Conservation (phyloP, 1,140 invertebrate genomes). For the Hetaerina americana region DNA sequence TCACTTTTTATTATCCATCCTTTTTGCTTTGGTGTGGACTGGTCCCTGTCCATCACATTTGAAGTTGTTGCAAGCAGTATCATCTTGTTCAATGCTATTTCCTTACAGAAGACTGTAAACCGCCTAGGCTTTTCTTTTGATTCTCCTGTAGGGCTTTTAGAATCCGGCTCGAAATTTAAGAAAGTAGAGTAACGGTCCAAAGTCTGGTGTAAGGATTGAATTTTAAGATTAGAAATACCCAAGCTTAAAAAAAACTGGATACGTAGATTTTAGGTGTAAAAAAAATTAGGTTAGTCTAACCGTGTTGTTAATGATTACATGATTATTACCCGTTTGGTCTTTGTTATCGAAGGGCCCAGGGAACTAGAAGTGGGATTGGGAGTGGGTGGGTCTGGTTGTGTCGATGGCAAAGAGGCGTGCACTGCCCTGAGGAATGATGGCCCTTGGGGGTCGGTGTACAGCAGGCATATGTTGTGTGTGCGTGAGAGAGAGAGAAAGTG, state of each 20-base stretch:
- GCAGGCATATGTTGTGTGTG: neutral
- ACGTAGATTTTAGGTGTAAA: slow-evolving; percentile 20
- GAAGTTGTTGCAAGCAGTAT: slow-evolving; percentile 1
- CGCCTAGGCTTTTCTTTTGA: slow-evolving; percentile 10
- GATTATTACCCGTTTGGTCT: slow-evolving; percentile 14
- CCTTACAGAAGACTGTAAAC: slow-evolving; percentile 10
- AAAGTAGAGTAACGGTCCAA: slow-evolving; percentile 12
- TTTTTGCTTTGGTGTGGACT: neutral
- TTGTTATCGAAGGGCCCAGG: slow-evolving; percentile 10
- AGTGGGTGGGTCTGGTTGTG: neutral
- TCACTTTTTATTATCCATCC: neutral
- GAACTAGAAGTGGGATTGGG: neutral
- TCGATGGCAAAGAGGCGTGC: too few species aligned
- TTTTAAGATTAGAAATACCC: slow-evolving; percentile 11
- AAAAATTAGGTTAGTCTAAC: slow-evolving; percentile 19
- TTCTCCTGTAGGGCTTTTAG: slow-evolving; percentile 8
- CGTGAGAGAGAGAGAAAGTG: neutral
- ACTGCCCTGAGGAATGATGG: neutral
- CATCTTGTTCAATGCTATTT: slow-evolving; percentile 13
- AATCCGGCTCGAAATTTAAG: neutral
- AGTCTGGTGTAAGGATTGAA: slow-evolving; percentile 11
- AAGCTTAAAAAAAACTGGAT: slow-evolving; percentile 14
- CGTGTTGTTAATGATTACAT: slow-evolving; percentile 17
- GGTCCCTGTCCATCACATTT: neutral
- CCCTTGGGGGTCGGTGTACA: neutral